Base-by-base conservation (phyloP, 2,797 vertebrate genomes). In the Pterois miles region DNA sequence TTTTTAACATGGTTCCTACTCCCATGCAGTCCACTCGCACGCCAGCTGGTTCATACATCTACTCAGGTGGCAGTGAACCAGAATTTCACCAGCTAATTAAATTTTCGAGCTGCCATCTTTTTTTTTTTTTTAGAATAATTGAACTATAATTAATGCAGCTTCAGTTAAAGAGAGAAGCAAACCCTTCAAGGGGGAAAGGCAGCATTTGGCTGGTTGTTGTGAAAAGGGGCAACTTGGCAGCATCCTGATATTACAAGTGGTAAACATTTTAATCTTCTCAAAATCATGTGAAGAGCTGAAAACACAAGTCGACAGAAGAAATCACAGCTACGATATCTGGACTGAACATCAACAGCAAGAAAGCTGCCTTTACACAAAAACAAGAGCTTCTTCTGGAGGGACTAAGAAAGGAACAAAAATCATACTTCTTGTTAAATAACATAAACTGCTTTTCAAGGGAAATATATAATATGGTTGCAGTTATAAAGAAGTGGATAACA, bases 101-200 rank as follows among this genome's bases (percentile, higher is more conserved):
- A 75, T 75, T 68, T 76, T 52, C 18, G 4, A 64, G 53, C 50
- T 8, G 34, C 56, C 53, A 25, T 71, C 50, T 50, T 23, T 48
- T 29, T 34, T 59, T 56, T 66, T 74, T 6, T 59, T 23, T 74
- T 34, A 11, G 18, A 69, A 70, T 74, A 72, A 71, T 64, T 75
- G 12, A 64, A 76, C 67, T 53, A 52, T 71, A 69, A 5, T 46
- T 20, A 76, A 62, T n/a, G 25, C 29, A 64, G 22, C 75, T 59
- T 48, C 31, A 68, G 23, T 22, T 25, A 50, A 83, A 83, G 54
- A 59, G 77, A 77, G 25, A 73, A 34, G 53, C 13, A 58, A 74
- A 75, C 1, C 56, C 43, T 36, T 53, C 0, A 50, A 53, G 57
- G 46, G 2, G 0, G 13, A 60, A 52, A 52, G 5, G 31, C 71